These are phyloP conservation scores for Pantelozetes paolii DNA, from an alignment of 2,888 invertebrate species.

Conservation along the genomic window DNA sequence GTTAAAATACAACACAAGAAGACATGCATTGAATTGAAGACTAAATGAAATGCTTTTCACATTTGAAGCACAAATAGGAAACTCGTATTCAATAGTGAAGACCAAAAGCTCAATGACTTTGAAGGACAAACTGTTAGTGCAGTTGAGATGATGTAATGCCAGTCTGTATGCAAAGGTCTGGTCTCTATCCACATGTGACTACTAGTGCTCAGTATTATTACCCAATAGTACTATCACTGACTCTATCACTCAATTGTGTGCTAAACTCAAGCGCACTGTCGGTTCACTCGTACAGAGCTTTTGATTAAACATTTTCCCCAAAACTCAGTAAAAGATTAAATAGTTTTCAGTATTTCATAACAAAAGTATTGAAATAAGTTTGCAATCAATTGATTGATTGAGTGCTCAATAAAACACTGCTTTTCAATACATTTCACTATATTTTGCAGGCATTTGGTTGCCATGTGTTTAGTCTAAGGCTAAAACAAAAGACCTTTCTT, in stretches of 20 bases:
- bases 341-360: too few species aligned
- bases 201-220: not conserved
- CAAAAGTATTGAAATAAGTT: too few species aligned
- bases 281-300: too few species aligned
- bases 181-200: constrained; percentile 15
- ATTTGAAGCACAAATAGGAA: constrained; percentile 9
- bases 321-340: too few species aligned
- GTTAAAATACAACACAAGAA: not conserved
- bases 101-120: constrained; percentile 30
- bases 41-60: constrained; percentile 1
- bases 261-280: too few species aligned
- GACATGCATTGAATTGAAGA: not conserved
- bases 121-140: constrained; percentile 12
- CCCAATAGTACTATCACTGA: constrained; percentile 14
- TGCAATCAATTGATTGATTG: too few species aligned
- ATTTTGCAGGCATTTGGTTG: too few species aligned
- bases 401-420: too few species aligned
- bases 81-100: constrained; percentile 10
- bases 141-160: constrained; percentile 8
- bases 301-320: too few species aligned
- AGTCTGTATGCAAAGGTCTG: not conserved
- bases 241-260: not conserved
- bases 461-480: too few species aligned
- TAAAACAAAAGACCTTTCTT: too few species aligned
- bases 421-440: too few species aligned